These are phyloP conservation scores for Drosophila planitibia DNA, from an alignment of 2,888 invertebrate species.

Conservation along the genomic window DNA sequence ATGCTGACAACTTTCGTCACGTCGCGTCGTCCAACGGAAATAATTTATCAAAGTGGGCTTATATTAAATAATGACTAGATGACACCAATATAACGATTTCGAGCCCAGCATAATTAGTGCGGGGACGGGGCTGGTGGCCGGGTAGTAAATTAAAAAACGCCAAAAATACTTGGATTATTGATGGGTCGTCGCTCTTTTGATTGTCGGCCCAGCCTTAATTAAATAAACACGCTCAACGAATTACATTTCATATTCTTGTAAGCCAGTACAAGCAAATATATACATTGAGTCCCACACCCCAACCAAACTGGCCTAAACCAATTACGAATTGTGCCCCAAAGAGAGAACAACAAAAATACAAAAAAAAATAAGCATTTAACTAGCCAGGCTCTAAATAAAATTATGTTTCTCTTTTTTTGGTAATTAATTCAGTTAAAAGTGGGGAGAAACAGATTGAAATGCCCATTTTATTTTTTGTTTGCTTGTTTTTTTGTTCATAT, in stretches of 20 bases:
- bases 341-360: background rate
- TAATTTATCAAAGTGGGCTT: slow-evolving; percentile 75
- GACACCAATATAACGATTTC: slow-evolving; percentile 57
- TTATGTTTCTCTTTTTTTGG: slow-evolving; percentile 36
- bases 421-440: slow-evolving; percentile 63
- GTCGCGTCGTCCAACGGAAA: slow-evolving; percentile 69
- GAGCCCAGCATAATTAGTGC: slow-evolving; percentile 50
- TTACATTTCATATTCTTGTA: slow-evolving; percentile 35
- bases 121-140: background rate
- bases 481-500: slow-evolving; percentile 2
- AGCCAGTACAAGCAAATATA: slow-evolving; percentile 32
- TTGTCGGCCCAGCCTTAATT: slow-evolving; percentile 26
- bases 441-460: slow-evolving; percentile 45
- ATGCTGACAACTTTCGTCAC: slow-evolving; percentile 70
- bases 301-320: slow-evolving; percentile 52
- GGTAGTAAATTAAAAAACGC: slow-evolving; percentile 32
- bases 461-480: slow-evolving; percentile 12
- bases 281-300: slow-evolving; percentile 3
- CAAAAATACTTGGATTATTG: slow-evolving; percentile 45
- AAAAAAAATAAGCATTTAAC: slow-evolving; percentile 32
- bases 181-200: slow-evolving; percentile 37
- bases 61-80: slow-evolving; percentile 77
- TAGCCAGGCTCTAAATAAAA: slow-evolving; percentile 49
- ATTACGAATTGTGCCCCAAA: slow-evolving; percentile 45
- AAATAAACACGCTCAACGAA: slow-evolving; percentile 38